Conservation (phyloP, 2,888 invertebrate genomes). For the Machimus rusticus region DNA sequence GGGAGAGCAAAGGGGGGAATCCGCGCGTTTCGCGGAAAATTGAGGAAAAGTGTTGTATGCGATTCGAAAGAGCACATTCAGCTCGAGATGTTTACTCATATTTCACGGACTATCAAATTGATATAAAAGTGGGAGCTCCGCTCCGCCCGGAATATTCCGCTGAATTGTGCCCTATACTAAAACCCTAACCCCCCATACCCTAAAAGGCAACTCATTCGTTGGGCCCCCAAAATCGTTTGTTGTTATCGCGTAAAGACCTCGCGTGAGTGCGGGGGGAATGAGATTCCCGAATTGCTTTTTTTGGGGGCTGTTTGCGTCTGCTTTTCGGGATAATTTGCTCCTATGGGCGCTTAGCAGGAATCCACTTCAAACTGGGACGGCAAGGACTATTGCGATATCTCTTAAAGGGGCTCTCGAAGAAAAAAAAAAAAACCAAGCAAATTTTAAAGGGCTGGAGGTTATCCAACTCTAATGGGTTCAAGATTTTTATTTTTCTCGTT, state of each 20-base stretch:
- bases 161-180: not conserved
- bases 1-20: not conserved
- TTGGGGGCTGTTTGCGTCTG: not conserved
- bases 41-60: not conserved
- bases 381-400: not conserved
- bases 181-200: not conserved
- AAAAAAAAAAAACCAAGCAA: not conserved
- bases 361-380: not conserved
- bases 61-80: constrained; percentile 8
- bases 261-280: not conserved
- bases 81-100: constrained; percentile 8
- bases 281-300: not conserved
- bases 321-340: not conserved
- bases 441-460: not conserved
- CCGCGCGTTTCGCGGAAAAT: not conserved
- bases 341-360: not conserved
- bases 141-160: not conserved
- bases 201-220: not conserved
- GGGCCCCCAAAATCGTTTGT: not conserved
- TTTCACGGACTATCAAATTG: constrained; percentile 31
- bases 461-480: not conserved
- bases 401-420: not conserved
- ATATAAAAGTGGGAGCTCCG: not conserved
- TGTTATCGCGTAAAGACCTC: not conserved
- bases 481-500: not conserved